Percentiles rank a stretch among this genome's conserved stretches.
Evolutionary conservation across 2,797 vertebrate genomes (phyloP).

Genomic region (Anabas testudineus): DNA sequence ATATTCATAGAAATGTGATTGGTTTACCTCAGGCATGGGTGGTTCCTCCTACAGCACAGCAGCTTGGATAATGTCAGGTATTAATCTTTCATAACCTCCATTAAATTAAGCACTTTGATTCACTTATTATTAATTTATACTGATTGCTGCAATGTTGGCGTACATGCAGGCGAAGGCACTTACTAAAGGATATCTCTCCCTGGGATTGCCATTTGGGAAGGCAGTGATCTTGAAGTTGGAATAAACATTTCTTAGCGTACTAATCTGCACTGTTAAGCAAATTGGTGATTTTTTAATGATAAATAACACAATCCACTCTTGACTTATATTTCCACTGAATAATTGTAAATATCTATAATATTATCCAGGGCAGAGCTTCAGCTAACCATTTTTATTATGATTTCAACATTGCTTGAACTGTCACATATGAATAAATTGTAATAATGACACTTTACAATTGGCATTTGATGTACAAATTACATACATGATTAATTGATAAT

Average conservation of each 20-base stretch:
- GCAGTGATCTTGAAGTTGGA: constrained; percentile 51
- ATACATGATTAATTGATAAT: no score
- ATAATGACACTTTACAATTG: no score
- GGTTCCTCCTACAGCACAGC: constrained; percentile 71
- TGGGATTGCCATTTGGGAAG: constrained; percentile 61
- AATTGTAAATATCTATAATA: not conserved
- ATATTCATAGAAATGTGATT: constrained; percentile 79
- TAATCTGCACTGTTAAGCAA: not conserved
- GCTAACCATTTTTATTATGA: not conserved
- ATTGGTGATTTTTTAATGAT: not conserved
- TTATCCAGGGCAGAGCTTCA: not conserved
- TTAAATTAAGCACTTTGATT: constrained; percentile 84
- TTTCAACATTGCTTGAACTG: not conserved
- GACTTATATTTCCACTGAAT: not conserved
- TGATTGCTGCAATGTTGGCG: constrained; percentile 75
- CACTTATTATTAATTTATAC: constrained; percentile 83
- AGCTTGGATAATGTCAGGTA: constrained; percentile 83
- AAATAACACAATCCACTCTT: not conserved
- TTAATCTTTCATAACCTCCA: constrained; percentile 83
- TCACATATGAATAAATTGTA: not conserved
- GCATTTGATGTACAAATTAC: no score
- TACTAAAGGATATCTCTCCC: constrained; percentile 62
- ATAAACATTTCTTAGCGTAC: constrained; percentile 17
- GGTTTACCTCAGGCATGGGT: constrained; percentile 75
- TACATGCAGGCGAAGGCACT: constrained; percentile 60